phyloP scores from a whole-genome alignment of 2,888 invertebrate genomes.

The Nephrotoma guestfalica region DNA sequence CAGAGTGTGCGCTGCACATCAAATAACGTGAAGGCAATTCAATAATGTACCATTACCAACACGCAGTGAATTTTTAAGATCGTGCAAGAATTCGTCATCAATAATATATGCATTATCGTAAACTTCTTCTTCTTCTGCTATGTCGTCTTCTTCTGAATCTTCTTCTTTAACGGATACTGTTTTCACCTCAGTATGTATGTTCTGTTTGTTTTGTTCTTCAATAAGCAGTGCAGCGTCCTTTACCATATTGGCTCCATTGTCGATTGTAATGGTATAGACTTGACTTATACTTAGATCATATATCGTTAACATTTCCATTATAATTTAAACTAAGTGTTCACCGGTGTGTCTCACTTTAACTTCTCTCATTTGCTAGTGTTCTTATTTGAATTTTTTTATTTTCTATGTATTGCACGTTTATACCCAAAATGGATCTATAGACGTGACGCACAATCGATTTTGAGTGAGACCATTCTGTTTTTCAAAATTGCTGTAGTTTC shows the following conservation, averaged over 20 bases:
- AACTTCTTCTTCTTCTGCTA: background rate
- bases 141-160: background rate
- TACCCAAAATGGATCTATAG: no score
- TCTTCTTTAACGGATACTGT: background rate
- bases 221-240: conserved; percentile 4
- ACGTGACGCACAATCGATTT: no score
- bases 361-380: no score
- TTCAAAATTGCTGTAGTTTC: background rate
- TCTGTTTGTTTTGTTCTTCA: background rate
- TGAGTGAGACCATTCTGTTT: conserved; percentile 8
- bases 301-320: conserved; percentile 5
- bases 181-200: background rate
- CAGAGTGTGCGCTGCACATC: background rate
- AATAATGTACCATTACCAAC: background rate
- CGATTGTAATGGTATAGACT: no score
- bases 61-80: no score
- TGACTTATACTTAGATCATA: conserved; percentile 8
- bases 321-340: no score
- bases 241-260: no score
- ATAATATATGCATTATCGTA: no score
- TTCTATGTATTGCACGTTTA: conserved; percentile 10
- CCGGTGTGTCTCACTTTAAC: no score
- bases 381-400: conserved; percentile 7
- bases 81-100: no score
- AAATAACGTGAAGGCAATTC: background rate